Percentiles rank a stretch among this genome's conserved stretches.
Evolutionary conservation across 2,113 vertebrate genomes (phyloP).

Genomic region (Danio rerio): GRCz12tu NC_133200.1:5354501-5355000

Average conservation of each 20-base stretch:
- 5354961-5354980: too few relatives aligned
- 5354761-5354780: not conserved
- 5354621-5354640: not conserved
- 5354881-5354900: too few relatives aligned
- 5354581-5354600: slow-evolving; percentile 16
- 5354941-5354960: too few relatives aligned
- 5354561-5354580: too few relatives aligned
- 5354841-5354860: not conserved
- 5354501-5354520: not conserved
- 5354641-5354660: not conserved
- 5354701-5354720: not conserved
- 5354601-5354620: slow-evolving; percentile 36
- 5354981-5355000: too few relatives aligned
- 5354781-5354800: not conserved
- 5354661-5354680: not conserved
- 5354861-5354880: too few relatives aligned
- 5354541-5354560: too few relatives aligned
- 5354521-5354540: not conserved
- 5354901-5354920: too few relatives aligned
- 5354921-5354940: too few relatives aligned
- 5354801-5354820: not conserved
- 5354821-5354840: not conserved
- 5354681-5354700: not conserved
- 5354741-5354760: not conserved
- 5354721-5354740: not conserved